Evolutionary conservation across 2,797 vertebrate genomes (phyloP), one percentile per base, ranked within the genome.

Genomic region (Onychomys arenicola): DNA sequence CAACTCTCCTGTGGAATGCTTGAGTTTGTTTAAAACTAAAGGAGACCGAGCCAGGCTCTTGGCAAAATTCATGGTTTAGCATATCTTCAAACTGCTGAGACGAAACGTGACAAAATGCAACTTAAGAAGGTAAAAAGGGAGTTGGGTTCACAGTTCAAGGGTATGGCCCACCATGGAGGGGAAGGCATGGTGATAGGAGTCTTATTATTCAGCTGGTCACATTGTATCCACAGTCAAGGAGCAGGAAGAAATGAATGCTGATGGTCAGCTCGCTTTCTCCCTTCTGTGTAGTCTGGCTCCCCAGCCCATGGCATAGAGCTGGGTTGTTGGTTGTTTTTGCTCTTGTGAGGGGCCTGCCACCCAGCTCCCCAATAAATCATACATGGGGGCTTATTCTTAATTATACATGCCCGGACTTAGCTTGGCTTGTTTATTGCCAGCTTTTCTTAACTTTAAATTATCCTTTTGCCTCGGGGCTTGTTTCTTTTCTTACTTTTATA

Each of bases 11-110:
- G 2, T 23, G 94, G 91, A 96, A 87, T 34, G 80, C 63, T 86
- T 86, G 82, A 95, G 37, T 87, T 92, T 76, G 57, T 82, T 90
- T 93, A 69, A 93, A 83, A 77, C 75, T 16, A 11, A 43, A 55
- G 29, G 40, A 34, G 69, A 49, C 34, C 29, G 25, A 65, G 32
- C 46, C 78, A n/a, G 55, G 37, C 27, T 37, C 77, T 88, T 29
- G 2, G 85, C 17, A 61, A 49, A 69, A 23, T 55, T 67, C 49
- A 27, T 1, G 40, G 19, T 9, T 43, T 32, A 77, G 25, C 65
- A 19, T 34, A 43, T 43, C 69, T 59, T 43, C 2, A 0, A 29
- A 57, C 9, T 43, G 55, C 55, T 32, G 6, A 3, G 29, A 59
- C 11, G 43, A 61, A 43, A 57, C 6, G 1, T 57, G 67, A 32